Percentiles rank a stretch among this genome's conserved stretches.
Evolutionary conservation across 2,888 invertebrate species (phyloP).

Genomic region (Bugula neritina): DNA sequence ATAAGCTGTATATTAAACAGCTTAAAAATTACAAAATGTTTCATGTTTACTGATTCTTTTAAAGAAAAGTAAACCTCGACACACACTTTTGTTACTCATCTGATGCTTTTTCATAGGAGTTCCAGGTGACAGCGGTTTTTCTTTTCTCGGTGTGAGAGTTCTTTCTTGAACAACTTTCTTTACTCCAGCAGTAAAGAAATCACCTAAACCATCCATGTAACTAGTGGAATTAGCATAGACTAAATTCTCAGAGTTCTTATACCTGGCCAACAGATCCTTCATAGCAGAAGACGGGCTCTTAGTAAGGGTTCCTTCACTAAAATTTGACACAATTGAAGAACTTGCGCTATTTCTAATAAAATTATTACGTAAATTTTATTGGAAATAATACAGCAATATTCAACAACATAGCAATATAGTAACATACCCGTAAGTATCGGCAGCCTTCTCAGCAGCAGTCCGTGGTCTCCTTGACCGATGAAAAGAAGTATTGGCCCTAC

Average conservation of each 20-base stretch:
- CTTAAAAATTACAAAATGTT: too few species aligned
- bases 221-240: constrained; percentile 29
- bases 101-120: constrained; percentile 7
- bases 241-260: constrained; percentile 28
- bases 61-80: too few species aligned
- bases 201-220: constrained; percentile 34
- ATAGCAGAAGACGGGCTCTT: constrained; percentile 41
- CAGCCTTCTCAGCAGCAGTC: constrained; percentile 27
- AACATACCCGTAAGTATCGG: constrained; percentile 35
- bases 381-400: too few species aligned
- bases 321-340: too few species aligned
- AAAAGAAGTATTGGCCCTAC: constrained; percentile 16
- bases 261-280: constrained; percentile 27
- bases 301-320: constrained; percentile 41
- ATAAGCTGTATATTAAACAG: too few species aligned
- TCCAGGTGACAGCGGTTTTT: background rate
- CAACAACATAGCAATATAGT: too few species aligned
- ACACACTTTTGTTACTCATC: constrained; percentile 16
- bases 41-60: too few species aligned
- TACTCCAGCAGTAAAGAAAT: constrained; percentile 43
- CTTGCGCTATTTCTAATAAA: too few species aligned
- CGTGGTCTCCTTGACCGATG: constrained; percentile 3
- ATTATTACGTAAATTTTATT: too few species aligned
- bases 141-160: constrained; percentile 3
- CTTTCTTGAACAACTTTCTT: constrained; percentile 31